A percentile compares a stretch with the other conserved stretches of the same genome.
phyloP scores from a whole-genome alignment of 1,140 invertebrate genomes.

The Hylaeus anthracinus region DNA sequence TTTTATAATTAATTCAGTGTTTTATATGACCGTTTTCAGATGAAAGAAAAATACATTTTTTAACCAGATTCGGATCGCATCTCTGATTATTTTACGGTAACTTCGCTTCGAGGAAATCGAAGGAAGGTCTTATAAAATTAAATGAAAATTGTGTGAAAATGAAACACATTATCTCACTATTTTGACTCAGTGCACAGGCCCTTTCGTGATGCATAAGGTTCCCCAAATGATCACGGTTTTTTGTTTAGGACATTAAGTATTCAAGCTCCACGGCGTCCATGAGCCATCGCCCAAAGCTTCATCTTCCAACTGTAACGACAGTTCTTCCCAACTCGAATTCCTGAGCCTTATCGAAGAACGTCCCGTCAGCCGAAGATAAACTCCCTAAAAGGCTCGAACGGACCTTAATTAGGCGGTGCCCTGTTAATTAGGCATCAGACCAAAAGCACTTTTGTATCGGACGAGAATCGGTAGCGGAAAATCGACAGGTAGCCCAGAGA shows the following conservation, averaged over 20 bases:
- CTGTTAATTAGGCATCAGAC: constrained; percentile 51
- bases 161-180: no score
- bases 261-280: constrained; percentile 22
- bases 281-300: constrained; percentile 27
- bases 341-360: constrained; percentile 42
- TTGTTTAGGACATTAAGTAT: constrained; percentile 53
- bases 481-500: neutral
- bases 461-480: constrained; percentile 30
- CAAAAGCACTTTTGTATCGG: constrained; percentile 14
- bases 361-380: constrained; percentile 43
- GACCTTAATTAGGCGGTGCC: constrained; percentile 49
- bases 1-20: no score
- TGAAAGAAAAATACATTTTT: no score
- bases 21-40: no score
- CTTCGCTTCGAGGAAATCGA: no score
- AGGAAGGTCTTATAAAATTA: no score
- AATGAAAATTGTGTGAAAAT: no score
- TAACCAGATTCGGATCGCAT: no score
- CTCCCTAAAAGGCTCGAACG: constrained; percentile 37
- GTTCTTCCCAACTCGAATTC: constrained; percentile 27
- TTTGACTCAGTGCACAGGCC: no score
- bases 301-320: constrained; percentile 26
- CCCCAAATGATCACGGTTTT: constrained; percentile 22
- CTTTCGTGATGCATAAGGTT: constrained; percentile 40
- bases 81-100: no score